A percentile compares a stretch with the other conserved stretches of the same genome.
Conservation (phyloP, 2,797 vertebrate genomes). For the Hydrolagus colliei region DNA sequence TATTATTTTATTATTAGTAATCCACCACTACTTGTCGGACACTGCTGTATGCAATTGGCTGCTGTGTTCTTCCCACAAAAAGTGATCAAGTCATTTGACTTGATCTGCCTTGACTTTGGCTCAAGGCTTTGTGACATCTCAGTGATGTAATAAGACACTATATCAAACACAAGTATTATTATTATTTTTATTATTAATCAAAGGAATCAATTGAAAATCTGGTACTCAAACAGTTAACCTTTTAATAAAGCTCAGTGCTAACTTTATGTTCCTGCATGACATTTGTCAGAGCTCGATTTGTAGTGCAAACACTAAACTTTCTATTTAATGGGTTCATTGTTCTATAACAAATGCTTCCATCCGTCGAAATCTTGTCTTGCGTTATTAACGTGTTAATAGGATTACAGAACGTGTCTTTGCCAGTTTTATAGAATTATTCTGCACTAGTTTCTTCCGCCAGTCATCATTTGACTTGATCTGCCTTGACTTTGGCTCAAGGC, state of each 20-base stretch:
- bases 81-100: too few species aligned
- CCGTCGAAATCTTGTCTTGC: not conserved
- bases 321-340: not conserved
- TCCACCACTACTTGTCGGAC: too few species aligned
- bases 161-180: too few species aligned
- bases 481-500: not conserved
- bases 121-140: too few species aligned
- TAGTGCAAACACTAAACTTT: not conserved
- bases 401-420: not conserved
- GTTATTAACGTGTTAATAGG: not conserved
- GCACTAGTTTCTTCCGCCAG: not conserved
- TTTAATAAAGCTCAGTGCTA: not conserved
- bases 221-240: not conserved
- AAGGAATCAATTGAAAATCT: not conserved
- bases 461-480: not conserved
- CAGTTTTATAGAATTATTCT: not conserved
- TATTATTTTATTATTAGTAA: too few species aligned
- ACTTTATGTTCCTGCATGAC: not conserved
- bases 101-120: too few species aligned
- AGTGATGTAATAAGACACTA: too few species aligned
- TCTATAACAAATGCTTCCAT: not conserved
- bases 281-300: not conserved
- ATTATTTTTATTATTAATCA: too few species aligned
- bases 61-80: too few species aligned
- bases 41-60: too few species aligned